Evolutionary conservation across 2,797 vertebrate genomes (phyloP), one percentile per base, ranked within the genome.

Genomic region (Lutjanus argentimaculatus): DNA sequence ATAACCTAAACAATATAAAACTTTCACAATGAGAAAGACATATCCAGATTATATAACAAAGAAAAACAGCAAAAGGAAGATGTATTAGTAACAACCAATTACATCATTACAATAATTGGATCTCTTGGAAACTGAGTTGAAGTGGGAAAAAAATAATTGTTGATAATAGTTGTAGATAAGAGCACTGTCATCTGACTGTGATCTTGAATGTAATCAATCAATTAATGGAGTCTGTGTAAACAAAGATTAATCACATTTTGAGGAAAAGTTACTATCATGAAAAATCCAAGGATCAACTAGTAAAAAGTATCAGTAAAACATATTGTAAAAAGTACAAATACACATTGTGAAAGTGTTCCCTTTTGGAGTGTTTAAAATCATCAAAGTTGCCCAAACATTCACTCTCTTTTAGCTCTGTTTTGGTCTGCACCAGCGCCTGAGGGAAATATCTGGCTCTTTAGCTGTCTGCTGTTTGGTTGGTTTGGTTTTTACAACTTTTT

Each of bases 1-100:
- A 72, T n/a, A 71, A 70, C 19, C 48, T 16, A 58, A 79, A 71
- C 53, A 43, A 75, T 56, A 25, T 17, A 8, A 63, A 87, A 84
- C 19, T 58, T 13, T 57, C 65, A 70, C 14, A 2, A 42, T 16
- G 49, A 64, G 52, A 40, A 59, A 57, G 45, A 42, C 8, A 56
- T 1, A 10, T 45, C 42, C 71, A 51, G 7, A 75, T 62, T 42
- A 42, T 67, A 45, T 7, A 16, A 64, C 5, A 30, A 42, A 55
- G 42, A 58, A 21, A 76, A 70, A 55, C 43, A 51, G 17, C 4
- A 62, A 5, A 42, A 65, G 11, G 6, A 19, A 51, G 17, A 25
- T 43, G 16, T 7, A 25, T 10, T 15, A 48, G 21, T 49, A 48
- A 65, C 15, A n/a, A 19, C 4, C 48, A 10, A 49, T 65, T 49